phyloP scores from a whole-genome alignment of 1,140 invertebrate species.

The Macrotrachela quadricornifera region DNA sequence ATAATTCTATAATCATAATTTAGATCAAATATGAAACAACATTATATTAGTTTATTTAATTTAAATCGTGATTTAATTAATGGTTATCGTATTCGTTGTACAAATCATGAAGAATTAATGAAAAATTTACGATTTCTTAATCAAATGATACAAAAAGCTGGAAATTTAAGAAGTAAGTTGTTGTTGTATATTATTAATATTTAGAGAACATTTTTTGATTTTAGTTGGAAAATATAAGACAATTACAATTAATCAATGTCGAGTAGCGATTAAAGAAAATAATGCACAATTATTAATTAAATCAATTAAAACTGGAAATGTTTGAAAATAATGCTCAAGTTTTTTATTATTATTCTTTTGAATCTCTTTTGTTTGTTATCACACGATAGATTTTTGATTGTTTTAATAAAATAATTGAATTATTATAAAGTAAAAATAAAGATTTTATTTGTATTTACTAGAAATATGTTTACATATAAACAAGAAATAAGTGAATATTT shows the following conservation, averaged over 20 bases:
- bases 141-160: constrained; percentile 55
- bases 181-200: constrained; percentile 5
- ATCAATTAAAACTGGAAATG: constrained; percentile 30
- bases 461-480: no score
- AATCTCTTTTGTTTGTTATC: no score
- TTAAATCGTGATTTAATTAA: constrained; percentile 58
- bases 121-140: constrained; percentile 58
- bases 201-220: constrained; percentile 18
- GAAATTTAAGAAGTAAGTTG: constrained; percentile 50
- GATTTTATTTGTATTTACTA: no score
- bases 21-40: constrained; percentile 30
- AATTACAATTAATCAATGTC: constrained; percentile 43
- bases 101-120: constrained; percentile 57
- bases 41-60: constrained; percentile 49
- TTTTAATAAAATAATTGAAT: no score
- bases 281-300: constrained; percentile 45
- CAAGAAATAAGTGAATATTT: no score
- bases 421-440: no score
- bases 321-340: no score
- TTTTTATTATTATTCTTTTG: no score
- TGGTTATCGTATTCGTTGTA: constrained; percentile 57
- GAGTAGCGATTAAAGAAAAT: constrained; percentile 47
- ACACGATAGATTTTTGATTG: no score
- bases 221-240: constrained; percentile 50
- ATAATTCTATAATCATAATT: no score